Evolutionary conservation across 2,888 invertebrate species (phyloP).

Genomic region (Sisyra terminalis): DNA sequence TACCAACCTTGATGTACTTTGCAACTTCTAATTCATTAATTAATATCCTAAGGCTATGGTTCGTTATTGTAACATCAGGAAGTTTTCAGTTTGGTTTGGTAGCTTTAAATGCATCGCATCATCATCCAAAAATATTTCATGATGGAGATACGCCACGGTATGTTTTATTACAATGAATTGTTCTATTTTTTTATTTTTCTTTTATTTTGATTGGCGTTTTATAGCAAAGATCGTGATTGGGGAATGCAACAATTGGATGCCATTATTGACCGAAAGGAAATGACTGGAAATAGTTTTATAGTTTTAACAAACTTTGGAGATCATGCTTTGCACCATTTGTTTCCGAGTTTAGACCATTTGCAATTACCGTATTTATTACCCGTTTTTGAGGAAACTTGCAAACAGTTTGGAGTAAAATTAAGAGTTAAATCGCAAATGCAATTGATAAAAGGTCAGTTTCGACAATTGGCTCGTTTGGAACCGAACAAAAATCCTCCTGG

Average conservation of each 20-base stretch:
- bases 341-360: conserved; percentile 66
- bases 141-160: conserved; percentile 57
- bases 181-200: background rate
- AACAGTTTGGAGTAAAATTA: conserved; percentile 40
- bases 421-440: conserved; percentile 34
- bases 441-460: conserved; percentile 48
- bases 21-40: conserved; percentile 19
- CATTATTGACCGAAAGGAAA: conserved; percentile 50
- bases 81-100: conserved; percentile 45
- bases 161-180: conserved; percentile 6
- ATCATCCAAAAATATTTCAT: conserved; percentile 63
- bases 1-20: conserved; percentile 14
- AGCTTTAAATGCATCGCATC: conserved; percentile 60
- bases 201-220: too few species aligned
- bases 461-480: conserved; percentile 33
- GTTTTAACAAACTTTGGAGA: conserved; percentile 59
- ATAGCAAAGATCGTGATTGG: conserved; percentile 47
- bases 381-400: conserved; percentile 40
- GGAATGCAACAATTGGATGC: conserved; percentile 62
- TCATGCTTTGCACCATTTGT: conserved; percentile 63
- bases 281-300: conserved; percentile 46
- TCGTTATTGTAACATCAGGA: conserved; percentile 32
- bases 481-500: conserved; percentile 22
- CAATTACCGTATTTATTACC: conserved; percentile 48
- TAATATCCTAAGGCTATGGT: conserved; percentile 32